Conservation (phyloP, 30 jellyfish, hydroid and myxozoan genomes). For the Aurelia sp. region DNA sequence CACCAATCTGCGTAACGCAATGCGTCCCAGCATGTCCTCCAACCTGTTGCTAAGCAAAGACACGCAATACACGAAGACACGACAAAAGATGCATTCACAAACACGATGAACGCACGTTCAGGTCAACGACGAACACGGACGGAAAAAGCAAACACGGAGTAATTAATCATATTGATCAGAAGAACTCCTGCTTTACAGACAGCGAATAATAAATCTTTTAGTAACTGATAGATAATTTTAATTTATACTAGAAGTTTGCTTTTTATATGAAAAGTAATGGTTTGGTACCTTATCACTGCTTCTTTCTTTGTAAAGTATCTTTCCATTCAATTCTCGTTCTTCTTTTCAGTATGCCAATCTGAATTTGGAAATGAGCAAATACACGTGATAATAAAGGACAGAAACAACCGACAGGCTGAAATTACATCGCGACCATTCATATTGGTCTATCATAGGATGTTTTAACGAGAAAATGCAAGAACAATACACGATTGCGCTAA, state of each 20-base stretch:
- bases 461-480: too few relatives aligned
- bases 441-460: too few relatives aligned
- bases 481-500: too few relatives aligned
- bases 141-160: too few relatives aligned
- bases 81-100: not conserved
- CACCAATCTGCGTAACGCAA: slow-evolving; percentile 90
- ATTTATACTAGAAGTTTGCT: slow-evolving; percentile 2
- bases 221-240: not conserved
- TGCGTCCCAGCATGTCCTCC: slow-evolving; percentile 95
- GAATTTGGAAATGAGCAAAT: too few relatives aligned
- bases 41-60: slow-evolving; percentile 50
- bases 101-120: too few relatives aligned
- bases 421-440: too few relatives aligned
- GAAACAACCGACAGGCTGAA: too few relatives aligned
- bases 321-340: too few relatives aligned
- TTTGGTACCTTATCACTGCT: not conserved
- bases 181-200: not conserved
- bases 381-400: too few relatives aligned
- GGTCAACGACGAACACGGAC: too few relatives aligned
- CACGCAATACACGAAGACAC: not conserved
- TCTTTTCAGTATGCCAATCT: too few relatives aligned
- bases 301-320: not conserved
- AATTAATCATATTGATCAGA: not conserved
- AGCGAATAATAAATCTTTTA: not conserved
- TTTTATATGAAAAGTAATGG: slow-evolving; percentile 5